Base-by-base conservation (phyloP, 2,888 invertebrate species). In the Nipponacmea schrenckii region DNA sequence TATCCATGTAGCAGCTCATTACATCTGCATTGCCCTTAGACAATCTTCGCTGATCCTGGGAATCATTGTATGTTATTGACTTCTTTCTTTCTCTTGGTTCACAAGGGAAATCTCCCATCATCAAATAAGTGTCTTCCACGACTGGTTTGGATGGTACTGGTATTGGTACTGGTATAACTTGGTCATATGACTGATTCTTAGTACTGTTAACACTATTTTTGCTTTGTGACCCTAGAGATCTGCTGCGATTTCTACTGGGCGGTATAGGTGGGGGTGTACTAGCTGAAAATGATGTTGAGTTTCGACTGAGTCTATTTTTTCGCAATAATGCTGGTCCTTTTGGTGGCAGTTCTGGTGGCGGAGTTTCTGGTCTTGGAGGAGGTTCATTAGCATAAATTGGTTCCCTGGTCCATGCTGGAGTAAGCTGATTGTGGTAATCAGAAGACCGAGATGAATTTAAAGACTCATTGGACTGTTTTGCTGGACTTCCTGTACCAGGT, bases 341-440 rank as follows among this genome's bases (percentile, higher is more conserved):
- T 5, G 85, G 85, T 12, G 85, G 85, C 20, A 85, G 74, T 67
- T 79, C 82, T 50, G 85, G 85, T 8, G 84, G 84, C 15, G 81
- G 80, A 7, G 79, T 77, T 50, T 79, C 76, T 27, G 68, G 70
- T 63, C 67, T 77, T 31, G 66, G 74, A 5, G 75, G 67, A 45
- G 73, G 75, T 26, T 81, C 78, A 77, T 85, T 85, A 64, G 79
- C 81, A 79, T 85, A 85, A 67, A 83, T 81, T 27, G 79, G 81
- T 69, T 83, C 82, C 20, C 67, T 62, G 14, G 62, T 70, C 70
- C 44, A 69, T 69, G 31, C 66, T 20, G 46, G 67, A 64, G 17
- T 45, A 64, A 20, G 24, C 31, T 27, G 45, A 31, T 64, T 73
- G 67, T 64, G 67, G 46, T 31, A 70, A 64, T 26, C 69, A 45